These are phyloP conservation scores for Pseudochaenichthys georgianus DNA, from an alignment of 2,797 vertebrate species.

Conservation along the genomic window DNA sequence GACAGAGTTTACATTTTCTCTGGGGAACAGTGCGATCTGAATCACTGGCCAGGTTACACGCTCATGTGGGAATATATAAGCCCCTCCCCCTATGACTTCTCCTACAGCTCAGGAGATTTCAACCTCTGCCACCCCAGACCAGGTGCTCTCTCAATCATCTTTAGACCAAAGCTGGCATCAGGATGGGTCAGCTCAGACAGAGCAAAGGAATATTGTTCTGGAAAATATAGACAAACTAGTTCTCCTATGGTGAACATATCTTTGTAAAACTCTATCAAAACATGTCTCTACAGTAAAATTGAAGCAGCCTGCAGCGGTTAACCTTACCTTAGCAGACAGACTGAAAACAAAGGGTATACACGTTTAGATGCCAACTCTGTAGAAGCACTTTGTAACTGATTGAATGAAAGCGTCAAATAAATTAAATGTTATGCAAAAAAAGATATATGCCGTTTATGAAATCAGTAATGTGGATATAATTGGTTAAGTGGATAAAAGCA, in stretches of 20 bases:
- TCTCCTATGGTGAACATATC: not conserved
- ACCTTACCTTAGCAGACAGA: not conserved
- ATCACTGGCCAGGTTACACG: conserved; percentile 71
- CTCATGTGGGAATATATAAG: conserved; percentile 75
- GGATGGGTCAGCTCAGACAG: conserved; percentile 49
- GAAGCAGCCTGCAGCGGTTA: not conserved
- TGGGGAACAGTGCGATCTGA: conserved; percentile 59
- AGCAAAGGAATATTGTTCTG: conserved; percentile 23
- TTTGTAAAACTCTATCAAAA: conserved; percentile 1
- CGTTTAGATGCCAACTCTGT: too few relatives aligned
- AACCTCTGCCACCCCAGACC: conserved; percentile 72
- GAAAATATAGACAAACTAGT: not conserved
- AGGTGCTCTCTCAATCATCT: conserved; percentile 81
- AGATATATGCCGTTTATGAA: too few relatives aligned
- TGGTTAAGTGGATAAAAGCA: too few relatives aligned
- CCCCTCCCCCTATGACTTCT: conserved; percentile 50
- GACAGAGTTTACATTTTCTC: conserved; percentile 65
- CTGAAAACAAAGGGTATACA: not conserved
- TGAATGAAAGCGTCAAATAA: too few relatives aligned
- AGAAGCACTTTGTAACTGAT: too few relatives aligned
- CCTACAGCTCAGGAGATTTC: conserved; percentile 72
- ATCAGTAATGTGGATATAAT: too few relatives aligned
- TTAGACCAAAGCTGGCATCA: conserved; percentile 73
- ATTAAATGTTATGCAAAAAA: too few relatives aligned
- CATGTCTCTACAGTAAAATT: not conserved